Conservation (phyloP, 2,888 invertebrate genomes). For the Drosophila hamatofila region DNA sequence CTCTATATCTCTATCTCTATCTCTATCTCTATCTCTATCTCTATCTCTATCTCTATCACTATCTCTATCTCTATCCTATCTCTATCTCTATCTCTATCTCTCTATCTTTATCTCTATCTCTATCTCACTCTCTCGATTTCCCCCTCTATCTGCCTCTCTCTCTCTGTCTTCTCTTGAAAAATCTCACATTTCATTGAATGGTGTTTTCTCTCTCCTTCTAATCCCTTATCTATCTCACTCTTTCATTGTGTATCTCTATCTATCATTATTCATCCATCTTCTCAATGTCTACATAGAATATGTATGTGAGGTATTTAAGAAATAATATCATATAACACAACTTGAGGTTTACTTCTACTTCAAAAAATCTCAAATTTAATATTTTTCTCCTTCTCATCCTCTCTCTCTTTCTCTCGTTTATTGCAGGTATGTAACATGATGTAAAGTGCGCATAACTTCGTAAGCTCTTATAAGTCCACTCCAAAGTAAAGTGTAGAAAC, state of each 20-base stretch:
- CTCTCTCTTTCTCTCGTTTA: slow-evolving; percentile 14
- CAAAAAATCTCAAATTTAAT: background rate
- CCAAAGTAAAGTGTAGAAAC: slow-evolving; percentile 17
- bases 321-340: background rate
- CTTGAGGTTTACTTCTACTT: background rate
- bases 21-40: too few relatives aligned
- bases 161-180: too few relatives aligned
- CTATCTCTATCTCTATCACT: too few relatives aligned
- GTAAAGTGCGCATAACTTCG: slow-evolving; percentile 6
- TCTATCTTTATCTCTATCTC: too few relatives aligned
- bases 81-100: too few relatives aligned
- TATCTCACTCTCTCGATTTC: too few relatives aligned
- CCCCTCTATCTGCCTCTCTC: too few relatives aligned
- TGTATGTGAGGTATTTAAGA: too few relatives aligned
- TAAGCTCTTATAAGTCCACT: slow-evolving; percentile 3
- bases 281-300: too few relatives aligned
- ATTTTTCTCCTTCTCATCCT: background rate
- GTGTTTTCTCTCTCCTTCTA: background rate
- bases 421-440: slow-evolving; percentile 58
- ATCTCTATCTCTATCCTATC: too few relatives aligned
- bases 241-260: background rate
- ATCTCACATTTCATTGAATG: background rate
- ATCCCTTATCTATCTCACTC: background rate
- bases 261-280: background rate
- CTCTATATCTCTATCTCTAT: too few relatives aligned